These are phyloP conservation scores for Chloroclysta siterata DNA, from an alignment of 2,888 invertebrate species.

Conservation along the genomic window DNA sequence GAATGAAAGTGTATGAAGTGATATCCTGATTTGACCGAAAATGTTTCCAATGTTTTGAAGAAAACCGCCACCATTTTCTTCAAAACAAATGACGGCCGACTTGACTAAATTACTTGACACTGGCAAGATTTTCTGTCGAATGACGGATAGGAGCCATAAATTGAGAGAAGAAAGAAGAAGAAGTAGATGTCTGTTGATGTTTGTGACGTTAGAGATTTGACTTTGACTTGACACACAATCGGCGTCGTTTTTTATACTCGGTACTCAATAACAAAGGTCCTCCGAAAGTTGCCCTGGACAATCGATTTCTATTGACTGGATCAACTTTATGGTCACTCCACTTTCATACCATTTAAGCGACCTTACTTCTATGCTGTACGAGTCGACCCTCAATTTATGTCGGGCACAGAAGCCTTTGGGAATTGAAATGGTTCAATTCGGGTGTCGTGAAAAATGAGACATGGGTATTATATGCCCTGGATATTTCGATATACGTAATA, in stretches of 20 bases:
- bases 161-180: too few relatives aligned
- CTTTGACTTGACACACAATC: background rate
- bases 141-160: too few relatives aligned
- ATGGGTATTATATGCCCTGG: constrained; percentile 43
- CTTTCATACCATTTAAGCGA: constrained; percentile 27
- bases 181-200: too few relatives aligned
- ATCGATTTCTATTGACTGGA: constrained; percentile 28
- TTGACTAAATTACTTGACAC: too few relatives aligned
- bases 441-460: constrained; percentile 53
- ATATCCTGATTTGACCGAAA: too few relatives aligned
- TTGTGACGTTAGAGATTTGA: too few relatives aligned
- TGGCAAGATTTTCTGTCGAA: too few relatives aligned
- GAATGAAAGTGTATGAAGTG: too few relatives aligned
- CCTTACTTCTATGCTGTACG: constrained; percentile 28
- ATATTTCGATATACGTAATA: constrained; percentile 38
- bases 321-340: constrained; percentile 21
- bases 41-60: too few relatives aligned
- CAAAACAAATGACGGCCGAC: too few relatives aligned
- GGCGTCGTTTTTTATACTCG: background rate
- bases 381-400: constrained; percentile 49
- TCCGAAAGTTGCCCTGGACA: constrained; percentile 23
- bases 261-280: constrained; percentile 16
- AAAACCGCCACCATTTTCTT: too few relatives aligned
- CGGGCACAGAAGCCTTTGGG: constrained; percentile 45
- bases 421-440: constrained; percentile 55